Base-by-base conservation (phyloP, 2,888 invertebrate genomes). In the Drosophila engyochracea region DNA sequence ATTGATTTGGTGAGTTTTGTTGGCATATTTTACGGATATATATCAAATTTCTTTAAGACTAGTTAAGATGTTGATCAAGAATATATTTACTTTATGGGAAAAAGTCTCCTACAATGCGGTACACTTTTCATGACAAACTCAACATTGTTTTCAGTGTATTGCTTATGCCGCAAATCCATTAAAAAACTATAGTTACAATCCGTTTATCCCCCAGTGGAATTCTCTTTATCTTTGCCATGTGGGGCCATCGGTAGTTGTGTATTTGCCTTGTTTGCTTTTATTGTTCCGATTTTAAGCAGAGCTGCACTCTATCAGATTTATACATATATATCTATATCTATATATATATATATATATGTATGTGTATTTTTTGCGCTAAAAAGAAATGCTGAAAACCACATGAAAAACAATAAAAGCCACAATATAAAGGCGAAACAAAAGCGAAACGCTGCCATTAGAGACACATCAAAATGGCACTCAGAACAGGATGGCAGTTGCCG, bases 391-490 rank as follows among this genome's bases (percentile, higher is more conserved):
- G 54, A 55, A 72, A 81, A 79, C 76, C 79, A 67, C 81, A 79
- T 81, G 67, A 77, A 79, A 77, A 81, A 81, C 82, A 79, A 79
- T 81, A 79, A 79, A 81, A 79, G 74, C 81, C 78, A 73, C 81
- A 55, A 81, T 67, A 75, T 44, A 70, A 71, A 68, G 55, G 86
- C 64, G 69, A 83, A 85, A 89, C 87, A 85, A 85, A 89, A 84
- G 88, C 84, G 75, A 86, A 89, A 73, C 72, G 75, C 73, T 70
- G 85, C 85, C 85, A 85, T 85, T 85, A 85, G 90, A 85, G 85
- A 85, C 85, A 85, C 88, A 85, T 85, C 88, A 87, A 89, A 85
- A 85, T 89, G 85, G 90, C 88, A 89, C 88, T 89, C 79, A 75
- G 63, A 49, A 39, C 57, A 35, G 55, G 37, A 55, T 28, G 25